phyloP scores from a whole-genome alignment of 2,888 invertebrate species.

The Cerastoderma edule region DNA sequence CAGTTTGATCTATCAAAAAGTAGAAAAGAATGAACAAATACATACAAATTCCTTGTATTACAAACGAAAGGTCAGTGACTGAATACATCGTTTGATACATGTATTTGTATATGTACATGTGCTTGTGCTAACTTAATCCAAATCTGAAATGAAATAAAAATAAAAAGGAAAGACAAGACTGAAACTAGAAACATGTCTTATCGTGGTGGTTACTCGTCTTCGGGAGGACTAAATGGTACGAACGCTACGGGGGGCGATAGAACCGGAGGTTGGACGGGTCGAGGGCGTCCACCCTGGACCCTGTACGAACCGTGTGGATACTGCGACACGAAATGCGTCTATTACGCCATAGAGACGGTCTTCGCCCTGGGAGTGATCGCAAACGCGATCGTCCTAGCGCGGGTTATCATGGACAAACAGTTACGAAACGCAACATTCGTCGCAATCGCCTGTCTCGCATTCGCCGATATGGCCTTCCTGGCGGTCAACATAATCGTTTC shows the following conservation, averaged over 20 bases:
- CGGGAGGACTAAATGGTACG: not conserved
- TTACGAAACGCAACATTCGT: slow-evolving; percentile 45
- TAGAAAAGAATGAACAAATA: too few relatives aligned
- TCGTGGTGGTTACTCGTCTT: slow-evolving; percentile 13
- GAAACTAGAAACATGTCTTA: too few relatives aligned
- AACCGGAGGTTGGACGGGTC: slow-evolving; percentile 10
- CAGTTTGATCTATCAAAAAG: too few relatives aligned
- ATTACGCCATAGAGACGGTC: slow-evolving; percentile 32
- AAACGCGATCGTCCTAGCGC: slow-evolving; percentile 35
- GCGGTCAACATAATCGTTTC: slow-evolving; percentile 23
- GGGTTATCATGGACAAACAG: slow-evolving; percentile 33
- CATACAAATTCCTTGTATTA: too few relatives aligned
- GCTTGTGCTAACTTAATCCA: not conserved
- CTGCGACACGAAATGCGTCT: slow-evolving; percentile 34
- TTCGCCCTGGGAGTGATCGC: slow-evolving; percentile 40
- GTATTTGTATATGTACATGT: not conserved
- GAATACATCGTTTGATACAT: too few relatives aligned
- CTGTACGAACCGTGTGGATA: slow-evolving; percentile 29
- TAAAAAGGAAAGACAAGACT: too few relatives aligned
- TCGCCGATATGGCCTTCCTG: slow-evolving; percentile 44
- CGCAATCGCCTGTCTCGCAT: slow-evolving; percentile 43
- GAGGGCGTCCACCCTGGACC: not conserved
- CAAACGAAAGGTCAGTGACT: too few relatives aligned
- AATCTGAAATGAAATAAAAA: not conserved
- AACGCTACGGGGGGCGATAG: slow-evolving; percentile 11